Evolutionary conservation across 2,797 vertebrate species (phyloP), one percentile per base, ranked within the genome.

Genomic region (Schizopygopsis pylzovi): DNA sequence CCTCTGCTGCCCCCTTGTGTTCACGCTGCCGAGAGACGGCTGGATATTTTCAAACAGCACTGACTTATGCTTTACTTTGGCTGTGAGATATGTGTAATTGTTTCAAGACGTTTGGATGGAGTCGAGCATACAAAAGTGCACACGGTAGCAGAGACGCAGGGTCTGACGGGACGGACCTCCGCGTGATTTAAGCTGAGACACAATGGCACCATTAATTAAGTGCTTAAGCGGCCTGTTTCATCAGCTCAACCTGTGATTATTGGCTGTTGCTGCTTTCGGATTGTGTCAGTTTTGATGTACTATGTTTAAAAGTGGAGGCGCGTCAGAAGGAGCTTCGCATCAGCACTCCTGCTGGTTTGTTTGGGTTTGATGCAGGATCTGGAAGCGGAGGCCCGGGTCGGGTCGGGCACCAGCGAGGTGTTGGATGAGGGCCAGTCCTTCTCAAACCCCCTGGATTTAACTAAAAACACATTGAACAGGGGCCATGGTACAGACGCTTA

Each of bases 1-100:
- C 61, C 85, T 81, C n/a, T 87, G 90, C 81, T 91, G 92, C 91
- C 91, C 90, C 68, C 94, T 93, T 85, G 84, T 91, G 94, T 68
- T 68, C 65, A 39, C 16, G 33, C 33, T 16, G 16, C 15, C 37
- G 39, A 43, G 68, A 11, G 20, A n/a, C 68, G 54, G 4, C 20
- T 59, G 54, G 86, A 85, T 72, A 81, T 85, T 87, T 86, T 87
- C 41, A 89, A 87, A 88, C 75, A 82, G 84, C 75, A 73, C 84
- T 79, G 80, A 86, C 71, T 87, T 90, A 71, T 88, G 61, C 86
- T 90, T 91, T 88, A 88, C 87, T 87, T 89, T 90, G 89, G 85
- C 89, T 84, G 76, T 86, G 81, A 88, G 88, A 90, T 89, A 82
- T 80, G 61, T 81, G 79, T 88, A 92, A 92, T 90, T 89, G 86